These are phyloP conservation scores for Fringilla coelebs DNA, from an alignment of 2,797 vertebrate species.

Conservation along the genomic window DNA sequence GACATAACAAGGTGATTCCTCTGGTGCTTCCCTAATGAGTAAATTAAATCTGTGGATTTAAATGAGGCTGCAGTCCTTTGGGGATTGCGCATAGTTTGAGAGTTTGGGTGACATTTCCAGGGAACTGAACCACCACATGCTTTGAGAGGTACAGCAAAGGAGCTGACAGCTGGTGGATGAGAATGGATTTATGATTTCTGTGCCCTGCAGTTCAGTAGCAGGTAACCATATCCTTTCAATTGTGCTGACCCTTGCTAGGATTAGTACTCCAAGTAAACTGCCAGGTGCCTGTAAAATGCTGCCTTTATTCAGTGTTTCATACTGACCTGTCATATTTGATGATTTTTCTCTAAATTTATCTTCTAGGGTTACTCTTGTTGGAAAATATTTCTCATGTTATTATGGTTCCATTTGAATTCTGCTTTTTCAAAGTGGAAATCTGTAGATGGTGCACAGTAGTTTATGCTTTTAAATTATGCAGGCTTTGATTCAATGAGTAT, in stretches of 20 bases:
- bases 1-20: background rate
- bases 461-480: background rate
- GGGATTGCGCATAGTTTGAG: background rate
- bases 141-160: background rate
- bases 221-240: background rate
- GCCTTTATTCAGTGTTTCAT: background rate
- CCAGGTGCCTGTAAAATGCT: background rate
- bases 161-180: background rate
- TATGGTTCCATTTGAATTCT: background rate
- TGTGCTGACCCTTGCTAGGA: background rate
- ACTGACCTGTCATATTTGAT: background rate
- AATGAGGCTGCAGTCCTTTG: background rate
- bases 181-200: background rate
- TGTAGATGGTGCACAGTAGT: background rate
- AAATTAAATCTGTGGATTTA: background rate
- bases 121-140: background rate
- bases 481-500: background rate
- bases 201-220: background rate
- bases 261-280: background rate
- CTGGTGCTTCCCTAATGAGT: background rate
- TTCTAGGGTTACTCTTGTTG: background rate
- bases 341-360: background rate
- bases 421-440: background rate
- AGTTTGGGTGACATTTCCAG: background rate
- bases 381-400: background rate